phyloP scores from a whole-genome alignment of 2,113 vertebrate genomes.

The Petroica traversi region DNA sequence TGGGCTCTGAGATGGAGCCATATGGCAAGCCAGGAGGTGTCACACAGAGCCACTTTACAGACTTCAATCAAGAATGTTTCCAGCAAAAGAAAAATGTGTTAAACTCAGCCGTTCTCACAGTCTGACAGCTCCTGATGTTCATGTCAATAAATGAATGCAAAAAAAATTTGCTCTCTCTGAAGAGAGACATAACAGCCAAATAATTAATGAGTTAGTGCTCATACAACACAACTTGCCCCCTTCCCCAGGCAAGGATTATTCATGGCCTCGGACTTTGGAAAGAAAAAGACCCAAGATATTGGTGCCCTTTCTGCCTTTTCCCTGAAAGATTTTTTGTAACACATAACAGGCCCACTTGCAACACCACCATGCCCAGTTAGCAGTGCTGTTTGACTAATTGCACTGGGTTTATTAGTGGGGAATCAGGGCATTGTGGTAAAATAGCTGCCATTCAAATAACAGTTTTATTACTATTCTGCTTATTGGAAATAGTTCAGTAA shows the following conservation, averaged over 20 bases:
- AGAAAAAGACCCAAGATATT: background rate
- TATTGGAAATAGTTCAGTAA: background rate
- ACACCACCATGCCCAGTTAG: background rate
- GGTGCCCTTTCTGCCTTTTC: background rate
- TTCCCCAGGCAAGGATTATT: background rate
- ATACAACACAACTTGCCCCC: background rate
- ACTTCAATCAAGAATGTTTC: background rate
- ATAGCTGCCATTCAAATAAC: background rate
- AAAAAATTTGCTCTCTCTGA: background rate
- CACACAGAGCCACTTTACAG: background rate
- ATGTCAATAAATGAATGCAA: background rate
- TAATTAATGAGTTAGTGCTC: background rate
- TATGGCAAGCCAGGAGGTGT: background rate
- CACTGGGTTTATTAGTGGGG: background rate
- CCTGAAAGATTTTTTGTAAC: background rate
- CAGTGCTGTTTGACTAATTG: background rate
- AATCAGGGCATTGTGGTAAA: background rate
- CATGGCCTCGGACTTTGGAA: background rate
- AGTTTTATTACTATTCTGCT: background rate
- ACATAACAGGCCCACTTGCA: background rate
- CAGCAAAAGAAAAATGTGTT: background rate
- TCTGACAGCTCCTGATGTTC: background rate
- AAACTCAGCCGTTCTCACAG: constrained; percentile 18
- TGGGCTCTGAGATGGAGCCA: background rate
- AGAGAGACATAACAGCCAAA: background rate